A percentile compares a stretch with the other conserved stretches of the same genome.
Evolutionary conservation across 2,797 vertebrate species (phyloP).

Genomic region (Octomys mimax): DNA sequence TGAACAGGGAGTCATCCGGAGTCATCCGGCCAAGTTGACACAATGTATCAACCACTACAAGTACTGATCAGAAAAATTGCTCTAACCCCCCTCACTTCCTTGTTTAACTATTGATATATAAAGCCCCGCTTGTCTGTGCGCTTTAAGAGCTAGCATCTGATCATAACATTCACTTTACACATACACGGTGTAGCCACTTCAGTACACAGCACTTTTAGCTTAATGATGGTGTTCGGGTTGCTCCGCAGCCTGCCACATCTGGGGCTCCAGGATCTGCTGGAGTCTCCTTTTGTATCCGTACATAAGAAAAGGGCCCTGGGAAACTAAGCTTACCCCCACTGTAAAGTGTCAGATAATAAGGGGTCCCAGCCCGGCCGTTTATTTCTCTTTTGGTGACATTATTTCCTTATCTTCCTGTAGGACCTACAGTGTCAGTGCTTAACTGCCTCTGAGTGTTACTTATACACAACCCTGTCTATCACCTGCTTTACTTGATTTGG

Average conservation of each 20-base stretch:
- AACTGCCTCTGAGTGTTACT: slow-evolving; percentile 22
- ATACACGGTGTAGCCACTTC: slow-evolving; percentile 55
- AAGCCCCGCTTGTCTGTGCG: slow-evolving; percentile 39
- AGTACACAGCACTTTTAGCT: slow-evolving; percentile 43
- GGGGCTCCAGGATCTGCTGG: neutral
- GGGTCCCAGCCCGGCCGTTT: neutral
- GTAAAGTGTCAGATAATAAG: slow-evolving; percentile 53
- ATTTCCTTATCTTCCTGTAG: slow-evolving; percentile 47
- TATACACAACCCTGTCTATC: neutral
- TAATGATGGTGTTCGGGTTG: slow-evolving; percentile 53
- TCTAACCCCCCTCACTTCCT: neutral
- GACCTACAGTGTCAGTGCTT: neutral
- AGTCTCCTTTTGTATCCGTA: slow-evolving; percentile 13
- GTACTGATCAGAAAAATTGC: slow-evolving; percentile 41
- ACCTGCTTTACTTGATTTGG: slow-evolving; percentile 57
- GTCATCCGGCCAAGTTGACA: no score
- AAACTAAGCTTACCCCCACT: neutral
- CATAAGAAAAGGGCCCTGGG: neutral
- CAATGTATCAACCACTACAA: no score
- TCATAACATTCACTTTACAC: slow-evolving; percentile 63
- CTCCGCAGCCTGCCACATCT: neutral
- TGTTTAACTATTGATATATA: slow-evolving; percentile 43
- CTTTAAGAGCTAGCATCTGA: slow-evolving; percentile 59
- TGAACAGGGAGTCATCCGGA: no score
- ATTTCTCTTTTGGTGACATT: slow-evolving; percentile 66